Conservation (phyloP, 2,797 vertebrate species). For the Myotis findleyi region DNA sequence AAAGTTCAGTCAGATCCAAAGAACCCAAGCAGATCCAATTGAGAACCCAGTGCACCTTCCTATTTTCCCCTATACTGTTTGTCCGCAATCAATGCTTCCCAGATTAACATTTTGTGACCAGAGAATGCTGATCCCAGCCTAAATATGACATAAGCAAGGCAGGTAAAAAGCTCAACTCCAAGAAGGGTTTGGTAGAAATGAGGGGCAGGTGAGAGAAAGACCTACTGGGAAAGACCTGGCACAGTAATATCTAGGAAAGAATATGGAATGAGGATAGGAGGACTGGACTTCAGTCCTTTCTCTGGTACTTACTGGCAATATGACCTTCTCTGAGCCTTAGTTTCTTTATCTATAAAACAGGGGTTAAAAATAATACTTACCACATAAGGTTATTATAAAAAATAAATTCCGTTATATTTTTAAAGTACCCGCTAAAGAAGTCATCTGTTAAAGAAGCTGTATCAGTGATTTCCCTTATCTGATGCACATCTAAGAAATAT, state of each 20-base stretch:
- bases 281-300: conserved; percentile 24
- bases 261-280: neutral
- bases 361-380: conserved; percentile 66
- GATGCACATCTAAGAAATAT: neutral
- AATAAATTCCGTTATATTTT: conserved; percentile 14
- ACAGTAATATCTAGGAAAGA: neutral
- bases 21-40: neutral
- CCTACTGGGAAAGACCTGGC: conserved; percentile 6
- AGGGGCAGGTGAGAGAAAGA: neutral
- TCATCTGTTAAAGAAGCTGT: neutral
- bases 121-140: neutral
- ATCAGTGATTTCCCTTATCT: neutral
- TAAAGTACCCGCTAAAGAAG: neutral
- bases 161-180: neutral
- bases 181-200: neutral
- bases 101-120: neutral
- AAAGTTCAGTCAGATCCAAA: neutral
- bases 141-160: neutral
- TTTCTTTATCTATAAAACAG: conserved; percentile 74
- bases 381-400: conserved; percentile 56
- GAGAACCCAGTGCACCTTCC: neutral
- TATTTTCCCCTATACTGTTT: neutral
- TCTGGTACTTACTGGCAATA: conserved; percentile 60
- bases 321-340: conserved; percentile 69
- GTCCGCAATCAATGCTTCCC: neutral